phyloP scores from a whole-genome alignment of 2,113 vertebrate genomes.

The Plecotus auritus region DNA sequence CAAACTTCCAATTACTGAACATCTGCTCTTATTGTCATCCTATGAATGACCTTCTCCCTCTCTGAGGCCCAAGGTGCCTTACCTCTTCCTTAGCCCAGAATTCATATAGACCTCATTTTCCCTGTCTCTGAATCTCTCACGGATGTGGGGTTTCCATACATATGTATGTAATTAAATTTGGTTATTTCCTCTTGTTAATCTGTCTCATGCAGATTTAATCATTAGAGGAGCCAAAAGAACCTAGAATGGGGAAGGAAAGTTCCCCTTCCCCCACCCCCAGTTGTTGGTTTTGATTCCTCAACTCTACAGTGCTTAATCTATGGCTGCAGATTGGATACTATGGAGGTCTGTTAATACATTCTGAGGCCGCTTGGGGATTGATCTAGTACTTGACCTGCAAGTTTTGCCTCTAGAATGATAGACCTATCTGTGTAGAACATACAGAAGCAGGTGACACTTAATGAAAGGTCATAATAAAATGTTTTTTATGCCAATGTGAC shows the following conservation, averaged over 20 bases:
- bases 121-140: neutral
- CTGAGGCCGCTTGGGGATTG: neutral
- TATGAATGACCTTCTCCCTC: too few species aligned
- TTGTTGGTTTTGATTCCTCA: neutral
- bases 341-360: neutral
- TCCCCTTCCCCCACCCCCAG: neutral
- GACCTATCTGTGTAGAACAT: neutral
- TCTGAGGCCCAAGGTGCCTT: neutral
- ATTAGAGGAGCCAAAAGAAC: neutral
- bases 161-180: neutral
- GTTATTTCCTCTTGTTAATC: neutral
- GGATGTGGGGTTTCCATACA: neutral
- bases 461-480: constrained; percentile 22
- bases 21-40: neutral
- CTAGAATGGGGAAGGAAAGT: neutral
- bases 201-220: neutral
- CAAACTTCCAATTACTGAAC: neutral
- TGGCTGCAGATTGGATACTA: neutral
- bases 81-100: neutral
- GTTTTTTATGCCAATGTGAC: neutral
- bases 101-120: neutral
- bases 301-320: neutral
- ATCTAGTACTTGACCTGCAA: constrained; percentile 18
- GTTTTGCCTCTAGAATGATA: constrained; percentile 44
- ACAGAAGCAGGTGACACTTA: neutral